Evolutionary conservation across 2,888 invertebrate species (phyloP).

Genomic region (Trissolcus japonicus): DNA sequence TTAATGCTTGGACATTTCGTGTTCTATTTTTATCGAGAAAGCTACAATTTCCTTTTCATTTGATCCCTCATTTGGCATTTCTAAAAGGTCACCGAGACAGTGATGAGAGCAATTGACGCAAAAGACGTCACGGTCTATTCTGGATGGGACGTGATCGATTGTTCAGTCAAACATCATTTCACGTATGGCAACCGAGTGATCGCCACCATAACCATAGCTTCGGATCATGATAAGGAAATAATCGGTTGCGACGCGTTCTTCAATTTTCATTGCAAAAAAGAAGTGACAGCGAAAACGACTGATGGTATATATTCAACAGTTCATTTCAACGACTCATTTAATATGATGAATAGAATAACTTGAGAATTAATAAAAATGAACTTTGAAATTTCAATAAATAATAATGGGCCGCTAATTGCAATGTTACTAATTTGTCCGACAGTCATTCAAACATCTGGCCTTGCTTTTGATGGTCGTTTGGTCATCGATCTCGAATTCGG

Average conservation of each 20-base stretch:
- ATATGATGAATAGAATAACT: neutral
- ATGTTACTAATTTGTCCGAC: neutral
- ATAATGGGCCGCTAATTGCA: neutral
- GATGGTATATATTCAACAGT: neutral
- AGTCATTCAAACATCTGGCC: conserved; percentile 63
- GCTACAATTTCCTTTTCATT: neutral
- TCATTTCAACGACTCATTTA: neutral
- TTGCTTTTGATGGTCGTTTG: conserved; percentile 81
- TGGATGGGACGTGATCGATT: conserved; percentile 79
- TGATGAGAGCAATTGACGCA: conserved; percentile 74
- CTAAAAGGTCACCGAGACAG: conserved; percentile 78
- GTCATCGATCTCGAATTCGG: conserved; percentile 80
- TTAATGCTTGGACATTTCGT: no score
- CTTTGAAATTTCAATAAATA: neutral
- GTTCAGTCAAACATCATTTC: conserved; percentile 72
- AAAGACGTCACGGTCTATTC: conserved; percentile 77
- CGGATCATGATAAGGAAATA: neutral
- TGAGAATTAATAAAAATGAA: neutral
- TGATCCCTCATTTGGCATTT: conserved; percentile 26
- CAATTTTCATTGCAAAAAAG: neutral
- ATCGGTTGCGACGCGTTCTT: neutral
- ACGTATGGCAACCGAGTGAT: neutral
- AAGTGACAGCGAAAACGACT: neutral
- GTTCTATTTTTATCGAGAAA: no score
- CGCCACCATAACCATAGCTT: neutral